A percentile compares a stretch with the other conserved stretches of the same genome.
Conservation (phyloP, 2,888 invertebrate genomes). For the Scrobipalpa atriplicella region DNA sequence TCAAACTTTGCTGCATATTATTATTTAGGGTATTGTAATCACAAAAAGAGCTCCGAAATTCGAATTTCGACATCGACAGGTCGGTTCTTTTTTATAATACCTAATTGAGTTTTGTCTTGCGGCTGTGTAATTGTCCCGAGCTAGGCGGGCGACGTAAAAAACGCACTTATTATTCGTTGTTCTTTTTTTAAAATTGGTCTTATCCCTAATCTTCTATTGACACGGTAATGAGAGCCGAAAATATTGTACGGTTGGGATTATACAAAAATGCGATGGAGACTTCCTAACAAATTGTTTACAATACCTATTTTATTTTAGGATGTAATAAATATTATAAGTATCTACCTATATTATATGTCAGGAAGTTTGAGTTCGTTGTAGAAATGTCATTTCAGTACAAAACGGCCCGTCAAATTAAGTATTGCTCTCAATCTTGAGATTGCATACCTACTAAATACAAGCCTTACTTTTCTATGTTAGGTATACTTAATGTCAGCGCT, state of each 20-base stretch:
- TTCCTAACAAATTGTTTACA: constrained; percentile 21
- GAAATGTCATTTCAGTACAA: no score
- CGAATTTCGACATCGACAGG: constrained; percentile 59
- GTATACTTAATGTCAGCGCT: no score
- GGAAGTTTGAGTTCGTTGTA: no score
- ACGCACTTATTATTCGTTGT: constrained; percentile 59
- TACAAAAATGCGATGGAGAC: constrained; percentile 50
- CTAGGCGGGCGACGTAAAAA: constrained; percentile 64
- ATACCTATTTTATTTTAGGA: not conserved
- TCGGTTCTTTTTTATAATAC: constrained; percentile 44
- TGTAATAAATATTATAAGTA: not conserved
- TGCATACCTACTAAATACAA: no score
- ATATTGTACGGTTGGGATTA: constrained; percentile 67
- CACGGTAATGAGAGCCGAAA: constrained; percentile 78
- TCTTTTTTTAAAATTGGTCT: constrained; percentile 70
- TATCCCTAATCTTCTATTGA: constrained; percentile 82
- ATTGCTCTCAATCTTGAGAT: no score
- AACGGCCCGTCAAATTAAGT: no score
- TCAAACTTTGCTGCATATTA: constrained; percentile 71
- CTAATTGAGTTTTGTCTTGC: constrained; percentile 66
- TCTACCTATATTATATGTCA: no score
- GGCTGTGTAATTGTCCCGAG: constrained; percentile 64
- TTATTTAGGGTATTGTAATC: constrained; percentile 67
- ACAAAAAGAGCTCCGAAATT: constrained; percentile 47
- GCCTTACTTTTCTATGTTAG: no score